A percentile compares a stretch with the other conserved stretches of the same genome.
phyloP scores from a whole-genome alignment of 2,888 invertebrate genomes.

The Apomyelois bistriatella region DNA sequence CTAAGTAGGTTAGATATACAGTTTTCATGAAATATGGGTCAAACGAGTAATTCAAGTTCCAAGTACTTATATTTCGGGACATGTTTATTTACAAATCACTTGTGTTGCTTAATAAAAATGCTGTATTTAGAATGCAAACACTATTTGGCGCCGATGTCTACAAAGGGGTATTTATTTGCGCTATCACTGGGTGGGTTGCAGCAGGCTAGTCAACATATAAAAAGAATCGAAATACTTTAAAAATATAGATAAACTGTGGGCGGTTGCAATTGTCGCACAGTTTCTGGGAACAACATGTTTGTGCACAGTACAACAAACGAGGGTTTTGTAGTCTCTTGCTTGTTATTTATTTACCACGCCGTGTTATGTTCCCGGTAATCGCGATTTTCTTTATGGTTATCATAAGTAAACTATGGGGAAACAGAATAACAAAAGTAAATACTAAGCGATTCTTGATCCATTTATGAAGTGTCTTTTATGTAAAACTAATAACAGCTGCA shows the following conservation, averaged over 20 bases:
- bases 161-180: constrained; percentile 7
- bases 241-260: constrained; percentile 14
- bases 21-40: constrained; percentile 9
- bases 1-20: not conserved
- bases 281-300: constrained; percentile 55
- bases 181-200: not conserved
- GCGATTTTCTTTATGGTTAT: not conserved
- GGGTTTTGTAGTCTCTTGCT: constrained; percentile 9
- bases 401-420: not conserved
- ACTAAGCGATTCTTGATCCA: not conserved
- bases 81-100: constrained; percentile 16
- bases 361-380: constrained; percentile 27
- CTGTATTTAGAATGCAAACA: constrained; percentile 5
- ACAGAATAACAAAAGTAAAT: not conserved
- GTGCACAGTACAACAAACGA: constrained; percentile 40
- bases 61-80: constrained; percentile 11
- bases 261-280: constrained; percentile 28
- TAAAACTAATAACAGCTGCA: too few relatives aligned
- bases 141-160: constrained; percentile 6
- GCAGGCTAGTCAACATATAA: not conserved
- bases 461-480: too few relatives aligned
- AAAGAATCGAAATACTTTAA: constrained; percentile 3
- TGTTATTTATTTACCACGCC: constrained; percentile 21
- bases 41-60: constrained; percentile 5
- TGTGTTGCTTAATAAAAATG: constrained; percentile 8